Evolutionary conservation across 2,797 vertebrate species (phyloP).

Genomic region (Myotis daubentonii): DNA sequence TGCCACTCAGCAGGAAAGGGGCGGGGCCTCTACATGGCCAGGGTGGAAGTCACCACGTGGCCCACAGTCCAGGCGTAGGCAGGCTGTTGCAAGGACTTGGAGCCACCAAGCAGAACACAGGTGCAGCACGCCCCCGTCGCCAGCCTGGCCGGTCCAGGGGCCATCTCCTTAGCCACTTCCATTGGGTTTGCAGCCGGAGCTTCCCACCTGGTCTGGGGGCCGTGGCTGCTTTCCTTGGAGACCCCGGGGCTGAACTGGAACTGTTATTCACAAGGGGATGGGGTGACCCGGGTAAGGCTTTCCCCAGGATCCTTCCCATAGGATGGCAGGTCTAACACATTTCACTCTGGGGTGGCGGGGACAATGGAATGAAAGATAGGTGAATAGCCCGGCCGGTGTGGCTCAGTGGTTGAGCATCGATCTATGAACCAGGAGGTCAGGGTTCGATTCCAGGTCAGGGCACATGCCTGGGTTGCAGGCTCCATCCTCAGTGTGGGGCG

Average conservation of each 20-base stretch:
- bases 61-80: background rate
- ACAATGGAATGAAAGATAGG: background rate
- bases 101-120: background rate
- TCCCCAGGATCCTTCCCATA: background rate
- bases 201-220: background rate
- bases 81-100: background rate
- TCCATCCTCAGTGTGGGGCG: too few relatives aligned
- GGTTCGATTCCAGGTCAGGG: too few relatives aligned
- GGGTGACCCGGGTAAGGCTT: background rate
- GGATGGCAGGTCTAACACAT: background rate
- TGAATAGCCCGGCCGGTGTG: too few relatives aligned
- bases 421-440: too few relatives aligned
- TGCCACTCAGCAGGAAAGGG: background rate
- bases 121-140: fast-evolving
- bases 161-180: fast-evolving
- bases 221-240: background rate
- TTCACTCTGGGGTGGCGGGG: background rate
- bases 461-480: too few relatives aligned
- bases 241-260: background rate
- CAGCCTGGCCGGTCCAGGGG: background rate
- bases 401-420: too few relatives aligned
- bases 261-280: too few relatives aligned
- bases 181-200: too few relatives aligned
- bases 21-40: background rate
- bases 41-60: background rate